A percentile compares a stretch with the other conserved stretches of the same genome.
Evolutionary conservation across 1,140 invertebrate genomes (phyloP).

Genomic region (Glossosoma conforme): DNA sequence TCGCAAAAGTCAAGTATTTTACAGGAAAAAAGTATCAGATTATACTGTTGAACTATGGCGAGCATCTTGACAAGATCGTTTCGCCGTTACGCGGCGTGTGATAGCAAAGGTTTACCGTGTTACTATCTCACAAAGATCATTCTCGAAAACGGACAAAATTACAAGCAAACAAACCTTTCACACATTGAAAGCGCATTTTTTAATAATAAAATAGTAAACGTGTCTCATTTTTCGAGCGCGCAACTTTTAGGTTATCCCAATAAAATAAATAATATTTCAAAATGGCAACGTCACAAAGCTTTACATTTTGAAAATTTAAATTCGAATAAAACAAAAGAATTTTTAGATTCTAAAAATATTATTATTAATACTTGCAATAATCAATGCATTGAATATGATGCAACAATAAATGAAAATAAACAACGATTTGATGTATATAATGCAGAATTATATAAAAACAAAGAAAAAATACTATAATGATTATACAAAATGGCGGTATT

Average conservation of each 20-base stretch:
- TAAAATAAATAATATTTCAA: too few species aligned
- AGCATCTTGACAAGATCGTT: slow-evolving; percentile 13
- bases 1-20: too few species aligned
- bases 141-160: not conserved
- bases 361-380: too few species aligned
- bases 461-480: slow-evolving; percentile 27
- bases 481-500: slow-evolving; percentile 31
- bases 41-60: slow-evolving; percentile 7
- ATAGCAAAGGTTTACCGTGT: slow-evolving; percentile 14
- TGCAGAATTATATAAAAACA: slow-evolving; percentile 28
- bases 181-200: slow-evolving; percentile 3
- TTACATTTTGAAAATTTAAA: too few species aligned
- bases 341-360: too few species aligned
- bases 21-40: not conserved
- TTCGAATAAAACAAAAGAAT: too few species aligned
- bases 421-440: too few species aligned
- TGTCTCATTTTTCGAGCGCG: not conserved
- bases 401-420: too few species aligned
- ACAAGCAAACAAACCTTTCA: not conserved
- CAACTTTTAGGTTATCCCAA: too few species aligned
- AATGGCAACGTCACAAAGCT: too few species aligned
- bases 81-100: not conserved
- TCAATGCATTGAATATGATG: too few species aligned
- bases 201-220: slow-evolving; percentile 1
- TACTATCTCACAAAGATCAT: slow-evolving; percentile 2